Evolutionary conservation across 2,888 invertebrate species (phyloP).

Genomic region (Cantharis rufa): DNA sequence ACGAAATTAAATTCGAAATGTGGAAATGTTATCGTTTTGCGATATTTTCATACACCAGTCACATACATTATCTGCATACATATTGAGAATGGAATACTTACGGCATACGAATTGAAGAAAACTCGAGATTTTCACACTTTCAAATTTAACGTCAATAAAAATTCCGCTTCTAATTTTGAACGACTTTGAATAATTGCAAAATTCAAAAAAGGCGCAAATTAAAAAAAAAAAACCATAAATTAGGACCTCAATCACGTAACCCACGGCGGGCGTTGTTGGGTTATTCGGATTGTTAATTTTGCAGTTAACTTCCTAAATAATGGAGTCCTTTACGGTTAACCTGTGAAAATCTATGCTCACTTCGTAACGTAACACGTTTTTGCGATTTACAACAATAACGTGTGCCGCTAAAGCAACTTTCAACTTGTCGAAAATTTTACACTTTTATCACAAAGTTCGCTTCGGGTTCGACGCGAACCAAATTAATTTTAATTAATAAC

Average conservation of each 20-base stretch:
- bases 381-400: constrained; percentile 20
- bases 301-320: constrained; percentile 29
- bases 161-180: background rate
- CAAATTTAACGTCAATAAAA: background rate
- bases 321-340: constrained; percentile 32
- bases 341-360: constrained; percentile 33
- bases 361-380: constrained; percentile 21
- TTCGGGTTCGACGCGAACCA: background rate
- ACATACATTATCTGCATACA: constrained; percentile 33
- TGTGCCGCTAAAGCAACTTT: constrained; percentile 9
- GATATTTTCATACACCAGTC: constrained; percentile 25
- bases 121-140: background rate
- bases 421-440: background rate
- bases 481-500: background rate
- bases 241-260: constrained; percentile 22
- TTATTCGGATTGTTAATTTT: constrained; percentile 13
- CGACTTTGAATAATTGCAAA: background rate
- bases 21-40: constrained; percentile 3
- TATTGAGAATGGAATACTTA: constrained; percentile 29
- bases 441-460: background rate
- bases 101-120: constrained; percentile 26
- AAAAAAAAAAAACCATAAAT: constrained; percentile 14
- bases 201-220: constrained; percentile 9
- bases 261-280: constrained; percentile 8
- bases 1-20: constrained; percentile 2